A percentile compares a stretch with the other conserved stretches of the same genome.
Evolutionary conservation across 1,140 invertebrate species (phyloP).

Genomic region (Drosophila sp.): DNA sequence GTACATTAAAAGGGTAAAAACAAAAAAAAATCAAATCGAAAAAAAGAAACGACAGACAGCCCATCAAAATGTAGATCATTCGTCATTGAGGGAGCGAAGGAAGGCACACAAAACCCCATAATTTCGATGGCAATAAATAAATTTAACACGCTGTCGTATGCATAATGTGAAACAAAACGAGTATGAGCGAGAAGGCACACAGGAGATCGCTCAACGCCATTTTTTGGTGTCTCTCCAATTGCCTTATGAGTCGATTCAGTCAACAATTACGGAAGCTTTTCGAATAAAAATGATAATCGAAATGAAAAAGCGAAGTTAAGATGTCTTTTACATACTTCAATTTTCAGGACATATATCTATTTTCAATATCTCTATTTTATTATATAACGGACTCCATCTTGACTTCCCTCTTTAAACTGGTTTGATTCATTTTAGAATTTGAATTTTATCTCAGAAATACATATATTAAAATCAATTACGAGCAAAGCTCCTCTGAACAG

Average conservation of each 20-base stretch:
- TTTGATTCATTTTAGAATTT: background rate
- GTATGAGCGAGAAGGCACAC: background rate
- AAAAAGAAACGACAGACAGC: conserved; percentile 44
- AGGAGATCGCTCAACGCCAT: background rate
- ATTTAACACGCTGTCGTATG: conserved; percentile 67
- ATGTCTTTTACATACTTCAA: too few relatives aligned
- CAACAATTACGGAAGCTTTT: background rate
- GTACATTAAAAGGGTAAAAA: conserved; percentile 66
- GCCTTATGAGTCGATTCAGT: background rate
- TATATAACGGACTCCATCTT: background rate
- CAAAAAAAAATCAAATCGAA: conserved; percentile 36
- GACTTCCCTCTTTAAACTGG: background rate
- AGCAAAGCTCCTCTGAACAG: conserved; percentile 27
- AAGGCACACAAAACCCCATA: conserved; percentile 63
- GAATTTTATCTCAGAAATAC: background rate
- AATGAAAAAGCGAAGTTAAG: too few relatives aligned
- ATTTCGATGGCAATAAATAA: conserved; percentile 72
- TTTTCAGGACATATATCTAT: too few relatives aligned
- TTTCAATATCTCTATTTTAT: background rate
- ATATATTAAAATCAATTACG: conserved; percentile 15
- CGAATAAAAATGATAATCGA: too few relatives aligned
- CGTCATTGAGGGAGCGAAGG: conserved; percentile 67
- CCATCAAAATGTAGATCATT: conserved; percentile 78
- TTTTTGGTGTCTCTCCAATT: conserved; percentile 4
- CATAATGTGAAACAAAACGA: conserved; percentile 42